Evolutionary conservation across 2,797 vertebrate genomes (phyloP), one percentile per base, ranked within the genome.

Genomic region (Thaleichthys pacificus): DNA sequence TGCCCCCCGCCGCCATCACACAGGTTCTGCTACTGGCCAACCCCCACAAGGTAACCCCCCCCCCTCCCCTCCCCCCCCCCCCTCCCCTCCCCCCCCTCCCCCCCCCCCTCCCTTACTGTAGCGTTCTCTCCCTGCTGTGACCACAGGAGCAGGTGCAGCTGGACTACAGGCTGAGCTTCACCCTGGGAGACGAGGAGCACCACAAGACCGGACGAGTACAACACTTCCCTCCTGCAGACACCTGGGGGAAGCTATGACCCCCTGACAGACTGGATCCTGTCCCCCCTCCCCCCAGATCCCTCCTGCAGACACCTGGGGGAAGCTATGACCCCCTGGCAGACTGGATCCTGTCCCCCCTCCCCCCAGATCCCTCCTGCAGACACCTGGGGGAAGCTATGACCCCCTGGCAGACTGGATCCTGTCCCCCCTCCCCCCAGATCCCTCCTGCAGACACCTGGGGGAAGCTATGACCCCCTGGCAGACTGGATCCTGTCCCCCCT

Each of bases 1-100:
- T 98, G 69, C 96, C 97, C 74, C 97, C 98, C 21, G 95, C 96
- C 62, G 97, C 98, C n/a, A 92, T 99, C 91, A 99, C 97, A 68
- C 98, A 99, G 88, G 95, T 99, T 84, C 90, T 99, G 87, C 94
- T 99, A 80, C 94, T 99, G 0, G 96, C 4, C 4, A 6, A 15
- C 61, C 11, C 24, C 24, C 61, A 0, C 5, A 30, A 30, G 28
- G 28, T 30, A 30, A 12, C 0, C 6, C 17, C 32, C 24, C 0
- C 6, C 17, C 32, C 5, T 26, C 66, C 26, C 12, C 2, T 7
- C 7, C 19, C 51, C 19, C 17, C 5, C 1, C 24, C 24, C 24
- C 28, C 32, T n/a, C 51, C 15, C 17, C 5, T 1, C 0, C 15
- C 19, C 5, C 15, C 15, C 51, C 6, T 5, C 1, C 19, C 4